Evolutionary conservation across 2,888 invertebrate genomes (phyloP), one percentile per base, ranked within the genome.

Genomic region (Oscheius onirici): DNA sequence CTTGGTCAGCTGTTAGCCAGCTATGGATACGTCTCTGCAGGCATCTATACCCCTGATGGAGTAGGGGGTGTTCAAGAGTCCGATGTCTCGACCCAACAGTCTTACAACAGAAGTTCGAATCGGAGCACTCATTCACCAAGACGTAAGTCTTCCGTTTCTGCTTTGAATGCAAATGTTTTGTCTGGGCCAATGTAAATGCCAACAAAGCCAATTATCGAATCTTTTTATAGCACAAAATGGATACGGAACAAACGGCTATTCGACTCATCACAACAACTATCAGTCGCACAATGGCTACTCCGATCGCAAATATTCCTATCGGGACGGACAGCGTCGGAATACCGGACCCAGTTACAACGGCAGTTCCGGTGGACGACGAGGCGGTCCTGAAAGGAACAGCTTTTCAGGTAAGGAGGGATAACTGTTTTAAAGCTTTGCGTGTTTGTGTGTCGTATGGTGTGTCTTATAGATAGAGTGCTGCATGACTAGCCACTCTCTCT

Each of bases 21-120:
- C 40, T 74, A 70, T 57, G 84, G 84, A n/a, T 83, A 76, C 67
- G 76, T 83, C 17, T 81, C 84, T 15, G 71, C 81, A n/a, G 83
- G 83, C 43, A 81, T 78, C 17, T 84, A 77, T 63, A 71, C 79
- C 2, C 83, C 83, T 40, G 73, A 75, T 49, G 54, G 26, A 17
- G 54, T 65, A 10, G 66, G 52, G 8, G 54, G 46, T 22, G 28
- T 63, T 2, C 46, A 63, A 17, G 46, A 49, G 0, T 17, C 17
- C 17, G 63, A 63, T 10, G 63, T 46, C 3, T 17, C 26, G 8
- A 26, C 8, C 8, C 58, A 58, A 5, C 46, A 24, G 28, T n/a
- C 49, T 6, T 28, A 49, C 17, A n/a, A 46, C 34, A 20, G 49
- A 3, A n/a, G 20, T 15, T 22, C 63, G 10, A 24, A 17, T 15